These are phyloP conservation scores for Ridgeia piscesae DNA, from an alignment of 1,140 invertebrate genomes.

Conservation along the genomic window DNA sequence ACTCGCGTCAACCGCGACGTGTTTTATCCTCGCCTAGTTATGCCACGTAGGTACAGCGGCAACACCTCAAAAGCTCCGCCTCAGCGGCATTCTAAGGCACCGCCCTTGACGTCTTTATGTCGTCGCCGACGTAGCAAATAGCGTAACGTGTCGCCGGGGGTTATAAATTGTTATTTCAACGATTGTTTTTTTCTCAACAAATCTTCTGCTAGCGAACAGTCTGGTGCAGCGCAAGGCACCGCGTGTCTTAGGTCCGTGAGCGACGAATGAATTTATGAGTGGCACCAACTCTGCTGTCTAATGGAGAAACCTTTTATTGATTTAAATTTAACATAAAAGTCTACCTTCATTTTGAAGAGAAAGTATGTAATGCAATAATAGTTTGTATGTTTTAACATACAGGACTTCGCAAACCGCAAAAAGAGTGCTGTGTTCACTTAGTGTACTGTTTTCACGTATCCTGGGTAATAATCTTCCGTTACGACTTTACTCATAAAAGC, in stretches of 20 bases:
- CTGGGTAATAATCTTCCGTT: too few relatives aligned
- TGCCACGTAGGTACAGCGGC: not conserved
- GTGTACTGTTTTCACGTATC: too few relatives aligned
- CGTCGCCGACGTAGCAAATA: not conserved
- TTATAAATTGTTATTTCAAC: not conserved
- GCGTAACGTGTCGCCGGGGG: not conserved
- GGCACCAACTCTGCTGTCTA: too few relatives aligned
- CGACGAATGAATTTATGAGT: not conserved
- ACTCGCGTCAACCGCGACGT: not conserved
- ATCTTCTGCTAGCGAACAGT: not conserved
- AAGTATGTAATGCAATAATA: too few relatives aligned
- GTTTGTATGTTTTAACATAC: too few relatives aligned
- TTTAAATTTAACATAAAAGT: too few relatives aligned
- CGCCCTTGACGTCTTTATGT: not conserved
- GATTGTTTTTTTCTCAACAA: not conserved
- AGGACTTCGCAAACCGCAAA: too few relatives aligned
- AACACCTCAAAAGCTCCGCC: not conserved
- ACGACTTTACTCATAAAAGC: too few relatives aligned
- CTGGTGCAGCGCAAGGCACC: not conserved
- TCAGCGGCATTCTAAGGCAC: not conserved
- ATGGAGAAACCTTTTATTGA: too few relatives aligned
- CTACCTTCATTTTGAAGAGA: not conserved
- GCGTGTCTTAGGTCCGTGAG: not conserved
- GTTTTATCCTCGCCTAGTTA: not conserved
- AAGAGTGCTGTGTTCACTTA: too few relatives aligned